These are phyloP conservation scores for Laspeyria flexula DNA, from an alignment of 2,888 invertebrate species.

Conservation along the genomic window DNA sequence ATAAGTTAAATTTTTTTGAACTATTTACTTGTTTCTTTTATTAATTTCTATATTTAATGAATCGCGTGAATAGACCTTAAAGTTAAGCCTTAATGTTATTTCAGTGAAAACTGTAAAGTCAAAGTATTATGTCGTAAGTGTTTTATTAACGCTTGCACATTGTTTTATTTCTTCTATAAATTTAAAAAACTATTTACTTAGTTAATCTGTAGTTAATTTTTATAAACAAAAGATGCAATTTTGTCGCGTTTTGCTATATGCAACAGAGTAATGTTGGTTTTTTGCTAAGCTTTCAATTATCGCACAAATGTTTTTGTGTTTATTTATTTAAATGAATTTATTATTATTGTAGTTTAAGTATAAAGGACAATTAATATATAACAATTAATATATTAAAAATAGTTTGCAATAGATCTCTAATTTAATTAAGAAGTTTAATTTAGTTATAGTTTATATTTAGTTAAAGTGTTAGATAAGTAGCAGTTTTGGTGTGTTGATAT, in stretches of 20 bases:
- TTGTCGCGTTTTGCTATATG: constrained; percentile 11
- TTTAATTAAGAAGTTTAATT: constrained; percentile 9
- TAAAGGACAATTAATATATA: constrained; percentile 20
- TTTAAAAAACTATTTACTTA: constrained; percentile 16
- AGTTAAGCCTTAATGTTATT: neutral
- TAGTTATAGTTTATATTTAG: too few species aligned
- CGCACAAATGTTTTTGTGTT: constrained; percentile 38
- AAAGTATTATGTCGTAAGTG: constrained; percentile 9
- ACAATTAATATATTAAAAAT: constrained; percentile 22
- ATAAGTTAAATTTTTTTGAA: too few species aligned
- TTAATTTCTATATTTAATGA: too few species aligned
- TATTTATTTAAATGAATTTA: constrained; percentile 30
- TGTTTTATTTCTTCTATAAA: constrained; percentile 7
- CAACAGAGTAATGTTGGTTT: too few species aligned
- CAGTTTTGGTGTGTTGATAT: neutral
- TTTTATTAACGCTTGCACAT: constrained; percentile 2
- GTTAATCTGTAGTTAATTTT: constrained; percentile 11
- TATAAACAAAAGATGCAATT: constrained; percentile 14
- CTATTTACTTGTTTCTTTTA: too few species aligned
- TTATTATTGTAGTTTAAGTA: constrained; percentile 12
- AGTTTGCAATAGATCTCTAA: constrained; percentile 36
- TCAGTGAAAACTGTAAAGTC: neutral
- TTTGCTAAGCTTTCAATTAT: too few species aligned
- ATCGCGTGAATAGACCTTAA: too few species aligned
- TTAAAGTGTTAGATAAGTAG: too few species aligned